Evolutionary conservation across 1,140 invertebrate species (phyloP), one percentile per base, ranked within the genome.

Genomic region (Battus philenor): DNA sequence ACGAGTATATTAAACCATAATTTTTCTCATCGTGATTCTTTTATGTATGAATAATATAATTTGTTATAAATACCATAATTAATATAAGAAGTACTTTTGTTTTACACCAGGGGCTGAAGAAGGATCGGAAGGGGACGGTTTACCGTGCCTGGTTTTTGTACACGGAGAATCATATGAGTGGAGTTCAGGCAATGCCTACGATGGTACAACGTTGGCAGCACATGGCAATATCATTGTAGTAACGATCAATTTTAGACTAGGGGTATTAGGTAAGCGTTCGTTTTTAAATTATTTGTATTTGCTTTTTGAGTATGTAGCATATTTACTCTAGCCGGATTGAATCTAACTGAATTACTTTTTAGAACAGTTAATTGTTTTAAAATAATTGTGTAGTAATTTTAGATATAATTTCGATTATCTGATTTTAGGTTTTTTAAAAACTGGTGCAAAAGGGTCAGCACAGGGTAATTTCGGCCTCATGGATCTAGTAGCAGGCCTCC

Each of bases 211-310:
- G 15, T 87, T 99, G 32, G 94, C 96, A 44, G 93, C 95, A 46
- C 92, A 95, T 64, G 94, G 97, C 47, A 93, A 95, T 72, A 91
- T 99, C 67, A 94, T 99, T 69, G 96, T 99, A 50, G 94, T 99
- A 70, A 97, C 97, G 59, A 93, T 99, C 71, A 99, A 99, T 90
- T 99, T 98, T 90, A 91, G 98, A 63, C 91, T 99, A 45, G 98
- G 97, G 46, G 92, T 98, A 59, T 90, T 99, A 73, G 97, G 97
- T 96, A 87, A 92, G 91, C 61, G 3, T 12, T 30, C 5, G 15
- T 44, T 10, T 17, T 12, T 24, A 13, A 24, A 13, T 41, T 32
- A 15, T 11, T 38, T 24, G 17, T 50, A 38, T n/a, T n/a, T n/a
- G n/a, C n/a, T n/a, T n/a, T n/a, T n/a, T n/a, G n/a, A n/a, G n/a